Evolutionary conservation across 1,140 invertebrate species (phyloP), one percentile per base, ranked within the genome.

Genomic region (Anadara kagoshimensis): DNA sequence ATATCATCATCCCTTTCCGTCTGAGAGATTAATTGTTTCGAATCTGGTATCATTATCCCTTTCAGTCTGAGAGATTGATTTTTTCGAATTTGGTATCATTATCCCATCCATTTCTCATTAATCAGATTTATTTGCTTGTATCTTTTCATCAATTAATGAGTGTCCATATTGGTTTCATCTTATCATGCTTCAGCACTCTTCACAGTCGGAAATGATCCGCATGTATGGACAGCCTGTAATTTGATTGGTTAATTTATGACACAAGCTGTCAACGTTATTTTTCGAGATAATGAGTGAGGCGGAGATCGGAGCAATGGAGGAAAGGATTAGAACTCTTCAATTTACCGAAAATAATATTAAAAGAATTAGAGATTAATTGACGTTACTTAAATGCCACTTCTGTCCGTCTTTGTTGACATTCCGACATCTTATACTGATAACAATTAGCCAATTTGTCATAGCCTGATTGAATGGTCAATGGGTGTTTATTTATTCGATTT

Each of bases 111-210:
- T 41, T 41, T 41, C 36, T 26, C 43, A 59, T 59, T 59, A 41
- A 41, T 59, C 57, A 59, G 57, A 41, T 59, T 59, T 59, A 59
- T 59, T 16, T 29, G 18, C 43, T 29, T 29, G 14, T 14, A 59
- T 29, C 43, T 29, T n/a, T 41, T 59, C 29, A 41, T 41, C 57
- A 59, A 59, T 59, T 59, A 59, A 59, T 59, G 29, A 41, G 26
- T 59, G 16, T 41, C 24, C 14, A n/a, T 59, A 59, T 59, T 59
- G 57, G 24, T 41, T 59, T 41, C 36, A 59, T 59, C 57, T 59
- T 59, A 59, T 59, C 57, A 36, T 16, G 57, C 36, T 59, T 36
- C 43, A 41, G 57, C 57, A 59, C 57, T 41, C 57, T 59, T 59
- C 57, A 59, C 57, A 29, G 43, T 41, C 36, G 43, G 43, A 41